Evolutionary conservation across 1,140 invertebrate genomes (phyloP).

Genomic region (Scaptodrosophila lebanonensis): DNA sequence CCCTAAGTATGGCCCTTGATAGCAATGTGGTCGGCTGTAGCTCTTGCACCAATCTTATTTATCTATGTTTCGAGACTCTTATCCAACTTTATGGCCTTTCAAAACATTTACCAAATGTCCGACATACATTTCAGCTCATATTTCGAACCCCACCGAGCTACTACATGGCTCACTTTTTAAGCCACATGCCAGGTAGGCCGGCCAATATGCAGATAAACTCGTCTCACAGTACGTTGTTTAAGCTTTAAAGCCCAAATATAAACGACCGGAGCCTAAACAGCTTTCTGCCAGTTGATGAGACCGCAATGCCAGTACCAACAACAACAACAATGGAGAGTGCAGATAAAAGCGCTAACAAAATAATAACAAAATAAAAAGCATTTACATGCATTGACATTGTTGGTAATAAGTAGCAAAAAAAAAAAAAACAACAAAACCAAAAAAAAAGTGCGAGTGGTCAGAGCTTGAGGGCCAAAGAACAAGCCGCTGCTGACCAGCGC

Average conservation of each 20-base stretch:
- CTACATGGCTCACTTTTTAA: too few relatives aligned
- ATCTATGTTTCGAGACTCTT: too few relatives aligned
- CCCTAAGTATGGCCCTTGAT: too few relatives aligned
- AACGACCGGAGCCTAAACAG: slow-evolving; percentile 49
- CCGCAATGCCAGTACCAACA: slow-evolving; percentile 20
- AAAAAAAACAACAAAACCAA: slow-evolving; percentile 13
- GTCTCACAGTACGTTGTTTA: slow-evolving; percentile 3
- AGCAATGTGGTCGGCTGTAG: too few relatives aligned
- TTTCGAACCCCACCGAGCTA: too few relatives aligned
- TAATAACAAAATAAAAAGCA: slow-evolving; percentile 71
- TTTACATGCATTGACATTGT: slow-evolving; percentile 53
- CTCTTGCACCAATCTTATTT: too few relatives aligned
- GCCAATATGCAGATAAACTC: neutral
- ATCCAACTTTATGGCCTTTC: too few relatives aligned
- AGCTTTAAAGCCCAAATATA: slow-evolving; percentile 49
- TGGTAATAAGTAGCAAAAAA: too few relatives aligned
- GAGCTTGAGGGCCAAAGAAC: slow-evolving; percentile 1
- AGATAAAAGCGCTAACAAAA: slow-evolving; percentile 68
- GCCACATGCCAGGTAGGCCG: too few relatives aligned
- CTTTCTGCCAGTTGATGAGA: slow-evolving; percentile 42
- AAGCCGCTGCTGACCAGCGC: neutral
- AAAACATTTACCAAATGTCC: too few relatives aligned
- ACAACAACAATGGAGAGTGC: slow-evolving; percentile 45
- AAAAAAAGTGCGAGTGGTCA: slow-evolving; percentile 4
- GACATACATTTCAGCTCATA: too few relatives aligned